phyloP scores from a whole-genome alignment of 2,113 vertebrate species.

The Copsychus sechellarum region DNA sequence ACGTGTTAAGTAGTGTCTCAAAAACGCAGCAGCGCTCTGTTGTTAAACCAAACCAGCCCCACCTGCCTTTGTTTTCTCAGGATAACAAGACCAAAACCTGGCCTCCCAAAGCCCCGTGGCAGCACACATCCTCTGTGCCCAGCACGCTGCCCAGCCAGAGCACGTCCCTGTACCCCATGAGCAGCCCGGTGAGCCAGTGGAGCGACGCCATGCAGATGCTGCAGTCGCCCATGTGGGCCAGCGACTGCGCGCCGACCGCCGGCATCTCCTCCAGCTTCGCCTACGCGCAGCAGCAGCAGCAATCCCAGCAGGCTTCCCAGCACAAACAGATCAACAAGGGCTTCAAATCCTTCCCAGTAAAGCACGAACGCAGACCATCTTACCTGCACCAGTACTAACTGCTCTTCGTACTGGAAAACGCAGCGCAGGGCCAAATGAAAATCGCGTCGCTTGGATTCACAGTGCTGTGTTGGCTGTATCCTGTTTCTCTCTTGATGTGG shows the following conservation, averaged over 20 bases:
- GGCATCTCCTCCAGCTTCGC: constrained; percentile 83
- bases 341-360: constrained; percentile 95
- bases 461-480: background rate
- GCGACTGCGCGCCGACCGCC: constrained; percentile 80
- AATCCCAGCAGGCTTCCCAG: constrained; percentile 74
- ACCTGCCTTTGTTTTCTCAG: constrained; percentile 63
- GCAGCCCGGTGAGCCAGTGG: constrained; percentile 90
- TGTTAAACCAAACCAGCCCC: background rate
- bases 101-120: constrained; percentile 98
- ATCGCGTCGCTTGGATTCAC: background rate
- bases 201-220: constrained; percentile 93
- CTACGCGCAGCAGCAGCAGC: constrained; percentile 81
- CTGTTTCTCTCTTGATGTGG: background rate
- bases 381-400: constrained; percentile 95
- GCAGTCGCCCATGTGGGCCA: constrained; percentile 92
- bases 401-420: background rate
- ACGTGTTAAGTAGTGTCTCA: too few relatives aligned
- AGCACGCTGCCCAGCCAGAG: constrained; percentile 87
- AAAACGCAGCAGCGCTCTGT: background rate
- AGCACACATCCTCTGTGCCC: constrained; percentile 81
- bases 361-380: constrained; percentile 92
- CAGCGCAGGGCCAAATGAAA: constrained; percentile 23
- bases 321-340: constrained; percentile 93
- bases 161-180: constrained; percentile 87
- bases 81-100: constrained; percentile 99